phyloP scores from a whole-genome alignment of 2,888 invertebrate species.

The Disparrhopalites patrizii region DNA sequence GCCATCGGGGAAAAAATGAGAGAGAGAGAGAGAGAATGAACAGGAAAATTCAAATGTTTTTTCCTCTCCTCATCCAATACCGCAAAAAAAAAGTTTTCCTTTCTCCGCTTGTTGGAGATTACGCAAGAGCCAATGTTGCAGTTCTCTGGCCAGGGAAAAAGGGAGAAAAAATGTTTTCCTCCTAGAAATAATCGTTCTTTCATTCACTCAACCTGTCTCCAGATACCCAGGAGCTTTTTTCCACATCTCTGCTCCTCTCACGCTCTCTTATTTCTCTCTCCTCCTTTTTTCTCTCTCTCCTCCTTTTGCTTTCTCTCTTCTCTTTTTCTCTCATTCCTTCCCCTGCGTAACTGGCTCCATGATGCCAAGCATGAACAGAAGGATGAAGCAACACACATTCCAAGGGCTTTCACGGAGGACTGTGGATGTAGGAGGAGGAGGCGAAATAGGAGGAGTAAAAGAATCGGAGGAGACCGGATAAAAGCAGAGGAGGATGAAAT shows the following conservation, averaged over 20 bases:
- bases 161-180: no score
- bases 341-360: no score
- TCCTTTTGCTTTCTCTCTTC: background rate
- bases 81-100: no score
- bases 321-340: no score
- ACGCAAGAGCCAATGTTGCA: background rate
- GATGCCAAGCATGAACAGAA: background rate
- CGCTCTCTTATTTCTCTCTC: no score
- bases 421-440: background rate
- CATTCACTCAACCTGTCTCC: no score
- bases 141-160: background rate
- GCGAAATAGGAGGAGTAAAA: background rate
- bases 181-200: no score
- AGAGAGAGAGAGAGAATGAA: background rate
- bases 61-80: no score
- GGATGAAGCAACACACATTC: background rate
- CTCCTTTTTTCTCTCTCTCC: background rate
- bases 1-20: background rate
- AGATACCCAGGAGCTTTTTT: no score
- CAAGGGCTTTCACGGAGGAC: background rate
- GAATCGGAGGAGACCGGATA: background rate
- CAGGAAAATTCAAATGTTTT: no score
- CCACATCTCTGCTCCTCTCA: no score
- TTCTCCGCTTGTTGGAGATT: slow-evolving; percentile 5
- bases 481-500: background rate